Percentiles rank a stretch among this genome's conserved stretches.
Conservation (phyloP, 2,888 invertebrate genomes). For the Zaprionus obscuricornis region DNA sequence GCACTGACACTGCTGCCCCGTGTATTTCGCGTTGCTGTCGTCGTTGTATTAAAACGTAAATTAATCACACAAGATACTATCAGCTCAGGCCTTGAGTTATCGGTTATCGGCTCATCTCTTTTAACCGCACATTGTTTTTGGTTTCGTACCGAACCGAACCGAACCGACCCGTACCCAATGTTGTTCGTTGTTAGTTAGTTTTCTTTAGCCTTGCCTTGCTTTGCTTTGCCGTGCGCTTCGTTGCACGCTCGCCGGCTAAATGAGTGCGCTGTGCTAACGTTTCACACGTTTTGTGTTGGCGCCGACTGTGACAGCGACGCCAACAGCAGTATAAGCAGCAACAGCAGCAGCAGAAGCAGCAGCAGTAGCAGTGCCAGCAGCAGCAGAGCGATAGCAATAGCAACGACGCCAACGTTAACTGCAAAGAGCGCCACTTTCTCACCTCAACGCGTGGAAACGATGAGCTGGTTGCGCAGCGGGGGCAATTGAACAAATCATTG, state of each 20-base stretch:
- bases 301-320: constrained; percentile 21
- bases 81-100: too few relatives aligned
- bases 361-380: constrained; percentile 36
- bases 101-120: constrained; percentile 64
- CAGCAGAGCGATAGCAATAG: constrained; percentile 23
- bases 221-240: constrained; percentile 47
- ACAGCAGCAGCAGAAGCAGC: constrained; percentile 3
- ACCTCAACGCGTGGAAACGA: too few relatives aligned
- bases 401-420: background rate
- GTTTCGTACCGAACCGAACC: too few relatives aligned
- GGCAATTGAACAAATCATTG: constrained; percentile 65
- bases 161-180: too few relatives aligned
- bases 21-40: background rate
- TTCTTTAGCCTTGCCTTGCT: constrained; percentile 7
- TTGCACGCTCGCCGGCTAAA: constrained; percentile 59
- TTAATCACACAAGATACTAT: constrained; percentile 62
- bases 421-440: constrained; percentile 12
- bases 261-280: constrained; percentile 56
- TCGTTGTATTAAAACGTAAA: constrained; percentile 31
- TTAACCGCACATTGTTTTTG: constrained; percentile 28
- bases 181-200: constrained; percentile 9
- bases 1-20: too few relatives aligned
- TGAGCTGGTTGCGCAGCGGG: constrained; percentile 62
- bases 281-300: constrained; percentile 60
- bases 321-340: constrained; percentile 12